Evolutionary conservation across 2,888 invertebrate genomes (phyloP).

Genomic region (Argyra leucocephala): DNA sequence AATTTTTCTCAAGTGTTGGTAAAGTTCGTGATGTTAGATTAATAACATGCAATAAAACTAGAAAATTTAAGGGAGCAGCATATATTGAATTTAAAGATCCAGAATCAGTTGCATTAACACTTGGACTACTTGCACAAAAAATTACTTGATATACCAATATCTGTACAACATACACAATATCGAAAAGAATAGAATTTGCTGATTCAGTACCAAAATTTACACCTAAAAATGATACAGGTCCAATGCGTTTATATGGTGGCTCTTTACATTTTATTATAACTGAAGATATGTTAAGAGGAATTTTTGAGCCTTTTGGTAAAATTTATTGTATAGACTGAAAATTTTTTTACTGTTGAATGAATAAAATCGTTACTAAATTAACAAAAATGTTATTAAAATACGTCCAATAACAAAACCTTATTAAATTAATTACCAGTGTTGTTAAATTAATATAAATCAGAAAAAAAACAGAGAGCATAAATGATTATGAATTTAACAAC

Average conservation of each 20-base stretch:
- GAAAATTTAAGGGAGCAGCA: constrained; percentile 98
- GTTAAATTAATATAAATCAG: too few species aligned
- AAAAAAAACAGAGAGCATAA: too few species aligned
- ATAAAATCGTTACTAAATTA: too few species aligned
- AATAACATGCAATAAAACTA: constrained; percentile 97
- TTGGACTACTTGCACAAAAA: constrained; percentile 94
- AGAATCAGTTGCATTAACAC: constrained; percentile 89
- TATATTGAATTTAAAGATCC: constrained; percentile 98
- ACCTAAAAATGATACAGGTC: constrained; percentile 83
- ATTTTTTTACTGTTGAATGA: too few species aligned
- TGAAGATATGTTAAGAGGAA: constrained; percentile 95
- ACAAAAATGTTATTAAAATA: too few species aligned
- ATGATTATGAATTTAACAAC: too few species aligned
- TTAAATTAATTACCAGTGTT: too few species aligned
- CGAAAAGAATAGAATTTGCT: constrained; percentile 85
- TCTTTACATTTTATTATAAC: constrained; percentile 97
- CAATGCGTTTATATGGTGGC: constrained; percentile 94
- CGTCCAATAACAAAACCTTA: too few species aligned
- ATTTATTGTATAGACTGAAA: constrained; percentile 92
- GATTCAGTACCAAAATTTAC: constrained; percentile 75
- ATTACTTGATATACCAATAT: constrained; percentile 88
- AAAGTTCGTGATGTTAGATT: constrained; percentile 96
- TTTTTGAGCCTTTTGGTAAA: constrained; percentile 98
- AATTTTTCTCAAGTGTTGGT: constrained; percentile 97
- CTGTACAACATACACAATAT: constrained; percentile 97